A percentile compares a stretch with the other conserved stretches of the same genome.
Evolutionary conservation across 2,113 vertebrate genomes (phyloP).

Genomic region (Narcine bancroftii): DNA sequence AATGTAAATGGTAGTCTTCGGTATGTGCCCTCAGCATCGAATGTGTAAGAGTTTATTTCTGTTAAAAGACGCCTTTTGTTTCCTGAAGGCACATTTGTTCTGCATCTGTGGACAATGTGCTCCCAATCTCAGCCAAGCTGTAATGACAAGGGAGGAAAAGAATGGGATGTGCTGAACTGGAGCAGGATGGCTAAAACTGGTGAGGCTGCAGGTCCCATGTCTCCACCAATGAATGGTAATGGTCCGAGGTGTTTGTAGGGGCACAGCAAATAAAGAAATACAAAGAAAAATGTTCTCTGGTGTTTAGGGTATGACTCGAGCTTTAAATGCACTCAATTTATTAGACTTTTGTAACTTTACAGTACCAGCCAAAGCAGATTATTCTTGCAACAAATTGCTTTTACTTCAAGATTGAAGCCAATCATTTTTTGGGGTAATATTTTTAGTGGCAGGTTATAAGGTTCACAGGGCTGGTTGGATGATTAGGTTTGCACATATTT

Average conservation of each 20-base stretch:
- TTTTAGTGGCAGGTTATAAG: not conserved
- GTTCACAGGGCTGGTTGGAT: not conserved
- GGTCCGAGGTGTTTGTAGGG: not conserved
- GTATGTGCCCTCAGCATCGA: not conserved
- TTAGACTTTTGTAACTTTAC: not conserved
- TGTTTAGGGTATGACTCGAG: not conserved
- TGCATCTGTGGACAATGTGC: not conserved
- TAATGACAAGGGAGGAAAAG: not conserved
- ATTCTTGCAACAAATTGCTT: not conserved
- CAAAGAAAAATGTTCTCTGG: not conserved
- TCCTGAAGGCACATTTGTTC: constrained; percentile 35
- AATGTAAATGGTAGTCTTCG: not conserved
- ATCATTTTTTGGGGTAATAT: not conserved
- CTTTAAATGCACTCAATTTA: not conserved
- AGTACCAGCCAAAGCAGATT: not conserved
- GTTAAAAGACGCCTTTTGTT: constrained; percentile 37
- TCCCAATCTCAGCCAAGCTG: not conserved
- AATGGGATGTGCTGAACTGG: not conserved
- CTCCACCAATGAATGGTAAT: constrained; percentile 10
- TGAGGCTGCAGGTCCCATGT: not conserved
- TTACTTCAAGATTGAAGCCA: not conserved
- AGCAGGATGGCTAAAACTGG: not conserved
- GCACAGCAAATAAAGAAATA: not conserved
- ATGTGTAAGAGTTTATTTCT: not conserved
- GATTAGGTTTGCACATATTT: not conserved